These are phyloP conservation scores for Acestrorhynchus altus DNA, from an alignment of 2,797 vertebrate species.

Conservation along the genomic window DNA sequence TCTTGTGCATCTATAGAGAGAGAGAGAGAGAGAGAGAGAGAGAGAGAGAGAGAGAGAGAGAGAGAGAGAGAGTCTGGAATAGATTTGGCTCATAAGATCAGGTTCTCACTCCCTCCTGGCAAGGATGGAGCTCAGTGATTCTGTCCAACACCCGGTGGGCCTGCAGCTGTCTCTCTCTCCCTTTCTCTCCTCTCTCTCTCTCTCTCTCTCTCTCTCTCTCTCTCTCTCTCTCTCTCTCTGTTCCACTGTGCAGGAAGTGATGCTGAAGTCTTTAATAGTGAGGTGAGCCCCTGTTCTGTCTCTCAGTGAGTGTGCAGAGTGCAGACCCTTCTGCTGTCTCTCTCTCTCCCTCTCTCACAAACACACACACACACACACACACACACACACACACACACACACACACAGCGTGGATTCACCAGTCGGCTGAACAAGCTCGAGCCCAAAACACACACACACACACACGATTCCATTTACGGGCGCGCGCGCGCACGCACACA, in stretches of 20 bases:
- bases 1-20: constrained; percentile 39
- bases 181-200: not conserved
- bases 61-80: constrained; percentile 34
- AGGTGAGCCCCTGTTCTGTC: not conserved
- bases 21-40: constrained; percentile 24
- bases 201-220: not conserved
- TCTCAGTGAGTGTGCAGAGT: not conserved
- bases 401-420: too few species aligned
- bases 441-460: not conserved
- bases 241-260: constrained; percentile 37
- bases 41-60: constrained; percentile 22
- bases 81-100: constrained; percentile 58
- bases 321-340: too few species aligned
- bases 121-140: constrained; percentile 50
- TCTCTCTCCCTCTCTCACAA: too few species aligned
- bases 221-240: constrained; percentile 9
- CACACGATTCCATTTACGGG: not conserved
- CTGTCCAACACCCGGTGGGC: constrained; percentile 55
- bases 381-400: not conserved
- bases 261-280: constrained; percentile 22
- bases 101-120: constrained; percentile 59
- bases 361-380: too few species aligned
- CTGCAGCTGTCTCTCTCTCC: constrained; percentile 51
- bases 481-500: not conserved
- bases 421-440: too few species aligned